Conservation (phyloP, 1,140 invertebrate species). For the Bombus soroeensis region DNA sequence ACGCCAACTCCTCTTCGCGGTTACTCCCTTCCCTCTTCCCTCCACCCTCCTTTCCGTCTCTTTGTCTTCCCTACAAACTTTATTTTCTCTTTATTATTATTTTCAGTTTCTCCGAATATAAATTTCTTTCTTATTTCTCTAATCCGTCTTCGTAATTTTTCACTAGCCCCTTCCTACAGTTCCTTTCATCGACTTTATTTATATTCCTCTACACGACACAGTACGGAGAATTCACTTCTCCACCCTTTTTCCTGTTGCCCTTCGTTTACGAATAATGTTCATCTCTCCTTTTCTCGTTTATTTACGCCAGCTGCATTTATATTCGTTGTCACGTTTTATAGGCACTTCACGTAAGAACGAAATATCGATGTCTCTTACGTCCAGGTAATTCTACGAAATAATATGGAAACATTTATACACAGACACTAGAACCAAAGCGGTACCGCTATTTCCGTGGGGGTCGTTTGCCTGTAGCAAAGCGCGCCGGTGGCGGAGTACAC, state of each 20-base stretch:
- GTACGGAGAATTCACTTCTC: not conserved
- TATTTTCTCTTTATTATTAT: conserved; percentile 40
- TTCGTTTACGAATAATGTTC: no score
- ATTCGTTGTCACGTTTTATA: not conserved
- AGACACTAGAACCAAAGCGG: conserved; percentile 43
- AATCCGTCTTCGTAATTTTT: not conserved
- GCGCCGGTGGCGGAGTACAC: not conserved
- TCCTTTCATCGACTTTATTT: not conserved
- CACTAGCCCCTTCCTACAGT: not conserved
- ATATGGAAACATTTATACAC: conserved; percentile 66
- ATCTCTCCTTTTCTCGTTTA: rapidly evolving
- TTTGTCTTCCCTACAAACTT: not conserved
- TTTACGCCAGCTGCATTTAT: not conserved
- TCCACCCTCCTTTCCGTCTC: conserved; percentile 31
- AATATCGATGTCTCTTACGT: not conserved
- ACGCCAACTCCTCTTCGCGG: conserved; percentile 70
- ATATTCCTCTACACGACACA: no score
- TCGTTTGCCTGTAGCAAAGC: not conserved
- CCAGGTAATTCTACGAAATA: conserved; percentile 15
- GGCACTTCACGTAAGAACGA: not conserved
- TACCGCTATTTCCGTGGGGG: conserved; percentile 11
- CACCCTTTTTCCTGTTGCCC: no score
- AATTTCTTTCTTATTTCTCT: conserved; percentile 24
- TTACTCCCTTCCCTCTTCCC: conserved; percentile 49
- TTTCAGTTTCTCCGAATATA: conserved; percentile 18